phyloP scores from a whole-genome alignment of 2,888 invertebrate genomes.

The Oegoconia quadripuncta region DNA sequence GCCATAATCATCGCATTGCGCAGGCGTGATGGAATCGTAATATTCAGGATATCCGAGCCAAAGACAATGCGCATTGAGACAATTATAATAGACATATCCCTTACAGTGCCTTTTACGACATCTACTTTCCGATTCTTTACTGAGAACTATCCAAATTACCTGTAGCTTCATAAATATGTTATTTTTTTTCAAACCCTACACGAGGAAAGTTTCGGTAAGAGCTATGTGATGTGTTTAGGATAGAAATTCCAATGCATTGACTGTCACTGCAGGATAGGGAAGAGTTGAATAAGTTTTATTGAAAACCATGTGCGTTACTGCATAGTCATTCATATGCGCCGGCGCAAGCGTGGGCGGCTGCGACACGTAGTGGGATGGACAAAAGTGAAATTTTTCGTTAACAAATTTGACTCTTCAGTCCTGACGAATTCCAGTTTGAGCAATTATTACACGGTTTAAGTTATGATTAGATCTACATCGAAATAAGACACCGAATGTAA shows the following conservation, averaged over 20 bases:
- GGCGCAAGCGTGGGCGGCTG: conserved; percentile 42
- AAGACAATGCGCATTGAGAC: too few species aligned
- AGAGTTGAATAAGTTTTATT: conserved; percentile 53
- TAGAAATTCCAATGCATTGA: conserved; percentile 20
- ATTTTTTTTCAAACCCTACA: too few species aligned
- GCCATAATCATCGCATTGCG: too few species aligned
- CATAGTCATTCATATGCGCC: conserved; percentile 41
- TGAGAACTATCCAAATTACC: too few species aligned
- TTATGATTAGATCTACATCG: neutral
- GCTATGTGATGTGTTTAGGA: conserved; percentile 14
- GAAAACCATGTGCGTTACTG: conserved; percentile 49
- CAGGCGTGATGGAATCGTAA: too few species aligned
- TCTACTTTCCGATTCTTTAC: too few species aligned
- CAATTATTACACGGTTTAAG: neutral
- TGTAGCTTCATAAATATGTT: neutral
- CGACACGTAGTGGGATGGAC: conserved; percentile 48
- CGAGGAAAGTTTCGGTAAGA: too few species aligned
- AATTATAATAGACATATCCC: too few species aligned
- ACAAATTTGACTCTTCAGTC: neutral
- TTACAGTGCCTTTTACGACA: too few species aligned
- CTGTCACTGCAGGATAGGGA: conserved; percentile 12
- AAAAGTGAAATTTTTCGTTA: conserved; percentile 30
- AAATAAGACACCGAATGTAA: too few species aligned
- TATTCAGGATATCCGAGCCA: too few species aligned
- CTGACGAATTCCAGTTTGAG: neutral